These are phyloP conservation scores for Suillia variegata DNA, from an alignment of 2,888 invertebrate species.

Conservation along the genomic window DNA sequence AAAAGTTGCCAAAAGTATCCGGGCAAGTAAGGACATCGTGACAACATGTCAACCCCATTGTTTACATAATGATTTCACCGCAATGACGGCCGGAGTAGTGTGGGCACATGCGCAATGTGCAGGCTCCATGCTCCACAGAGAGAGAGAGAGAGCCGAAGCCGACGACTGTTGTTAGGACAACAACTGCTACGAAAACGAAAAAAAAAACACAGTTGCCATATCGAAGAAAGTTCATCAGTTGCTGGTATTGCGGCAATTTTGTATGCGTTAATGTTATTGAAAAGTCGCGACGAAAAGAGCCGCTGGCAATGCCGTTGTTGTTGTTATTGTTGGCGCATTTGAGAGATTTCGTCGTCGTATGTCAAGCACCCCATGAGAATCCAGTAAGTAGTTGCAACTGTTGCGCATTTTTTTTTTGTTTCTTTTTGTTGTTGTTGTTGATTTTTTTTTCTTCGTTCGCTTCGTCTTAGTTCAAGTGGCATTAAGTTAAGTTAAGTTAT, in stretches of 20 bases:
- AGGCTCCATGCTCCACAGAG: no score
- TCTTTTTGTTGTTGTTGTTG: no score
- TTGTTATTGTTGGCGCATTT: slow-evolving; percentile 6
- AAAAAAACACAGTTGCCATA: slow-evolving; percentile 7
- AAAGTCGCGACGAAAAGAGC: no score
- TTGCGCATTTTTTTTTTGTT: slow-evolving; percentile 36
- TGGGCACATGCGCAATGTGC: slow-evolving; percentile 26
- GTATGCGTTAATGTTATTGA: no score
- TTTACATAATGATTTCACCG: slow-evolving; percentile 7
- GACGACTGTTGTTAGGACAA: not conserved
- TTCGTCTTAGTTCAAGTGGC: no score
- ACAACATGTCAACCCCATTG: not conserved
- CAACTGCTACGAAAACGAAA: not conserved
- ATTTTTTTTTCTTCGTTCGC: no score
- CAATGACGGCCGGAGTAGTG: slow-evolving; percentile 16
- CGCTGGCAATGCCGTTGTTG: not conserved
- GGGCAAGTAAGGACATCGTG: not conserved
- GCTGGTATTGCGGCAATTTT: no score
- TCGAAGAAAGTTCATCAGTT: no score
- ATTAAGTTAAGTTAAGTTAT: no score
- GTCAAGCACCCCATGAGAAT: no score
- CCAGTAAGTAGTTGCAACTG: slow-evolving; percentile 34
- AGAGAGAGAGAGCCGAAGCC: no score
- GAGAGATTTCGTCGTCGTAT: not conserved
- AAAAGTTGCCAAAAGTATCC: not conserved